Base-by-base conservation (phyloP, 2,888 invertebrate genomes). In the Lampropteryx suffumata region DNA sequence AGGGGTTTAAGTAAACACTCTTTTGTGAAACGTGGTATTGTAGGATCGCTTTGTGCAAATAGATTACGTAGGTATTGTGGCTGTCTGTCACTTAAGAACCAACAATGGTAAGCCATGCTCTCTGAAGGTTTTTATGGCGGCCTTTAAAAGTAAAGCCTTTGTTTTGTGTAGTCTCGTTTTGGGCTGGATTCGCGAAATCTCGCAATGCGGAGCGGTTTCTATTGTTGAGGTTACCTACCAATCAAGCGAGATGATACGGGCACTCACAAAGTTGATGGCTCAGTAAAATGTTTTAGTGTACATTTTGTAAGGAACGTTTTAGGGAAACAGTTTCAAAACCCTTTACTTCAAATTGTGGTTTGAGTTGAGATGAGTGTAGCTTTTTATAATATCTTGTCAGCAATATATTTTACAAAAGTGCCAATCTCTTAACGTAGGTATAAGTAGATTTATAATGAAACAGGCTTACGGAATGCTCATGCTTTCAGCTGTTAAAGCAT, bases 1-100 rank as follows among this genome's bases (percentile, higher is more conserved):
- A 87, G 87, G 87, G 87, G 86, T 87, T 86, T 84, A 84, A 81
- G 84, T 85, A 87, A 87, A 87, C 85, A 86, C 82, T 84, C 87
- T 83, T 84, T 86, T 86, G 84, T 87, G 76, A 71, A 76, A 78
- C 69, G 71, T 67, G 69, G 77, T 71, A 81, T 79, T 81, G 80
- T 83, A 78, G 74, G 73, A 74, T 72, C 76, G 80, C 77, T 80
- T 82, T 79, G 79, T 76, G 81, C 83, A 86, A 87, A 87, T 84
- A 86, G 85, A 87, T 87, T 87, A 86, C 76, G 74, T 73, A 55
- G 72, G 82, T 72, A 82, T 78, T 80, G 80, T 82, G 69, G 73
- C 74, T 68, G 73, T 64, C 63, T 69, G 67, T 64, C 67, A 63
- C 60, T 64, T 60, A 61, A 62, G 61, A 62, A 64, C 62, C 61